Conservation (phyloP, 92 coral and sea anemone species). For the Muricea muricata region DNA sequence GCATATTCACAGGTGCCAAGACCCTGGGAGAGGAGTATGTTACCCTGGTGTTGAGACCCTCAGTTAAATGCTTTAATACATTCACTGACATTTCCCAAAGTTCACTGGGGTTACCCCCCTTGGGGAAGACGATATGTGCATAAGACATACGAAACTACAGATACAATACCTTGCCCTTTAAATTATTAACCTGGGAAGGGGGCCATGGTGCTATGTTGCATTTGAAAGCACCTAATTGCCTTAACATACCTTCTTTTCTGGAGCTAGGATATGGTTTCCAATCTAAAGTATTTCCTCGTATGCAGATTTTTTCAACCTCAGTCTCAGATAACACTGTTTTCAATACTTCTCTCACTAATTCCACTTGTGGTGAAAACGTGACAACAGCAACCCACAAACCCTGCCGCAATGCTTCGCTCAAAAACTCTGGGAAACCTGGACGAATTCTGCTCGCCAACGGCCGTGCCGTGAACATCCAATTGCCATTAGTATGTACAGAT, state of each 20-base stretch:
- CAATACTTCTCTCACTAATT: slow-evolving; percentile 82
- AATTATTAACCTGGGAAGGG: no score
- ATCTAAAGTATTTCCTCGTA: slow-evolving; percentile 82
- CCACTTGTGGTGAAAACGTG: slow-evolving; percentile 88
- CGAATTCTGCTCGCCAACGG: slow-evolving; percentile 85
- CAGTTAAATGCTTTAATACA: no score
- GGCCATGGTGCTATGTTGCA: no score
- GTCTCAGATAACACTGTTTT: slow-evolving; percentile 71
- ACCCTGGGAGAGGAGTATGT: no score
- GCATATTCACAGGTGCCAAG: no score
- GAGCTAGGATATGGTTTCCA: slow-evolving; percentile 88
- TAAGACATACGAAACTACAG: no score
- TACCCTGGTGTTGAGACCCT: no score
- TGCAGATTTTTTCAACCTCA: slow-evolving; percentile 74
- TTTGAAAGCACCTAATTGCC: no score
- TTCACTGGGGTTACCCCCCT: no score
- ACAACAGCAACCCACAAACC: slow-evolving; percentile 85
- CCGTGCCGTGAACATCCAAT: slow-evolving; percentile 90
- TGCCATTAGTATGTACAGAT: slow-evolving; percentile 88
- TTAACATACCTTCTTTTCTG: slow-evolving; percentile 80
- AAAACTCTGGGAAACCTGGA: slow-evolving; percentile 84
- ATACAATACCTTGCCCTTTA: no score
- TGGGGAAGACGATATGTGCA: no score
- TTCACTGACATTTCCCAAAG: no score
- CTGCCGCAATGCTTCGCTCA: slow-evolving; percentile 68